Conservation (phyloP, 1,140 invertebrate genomes). For the Zophobas morio region DNA sequence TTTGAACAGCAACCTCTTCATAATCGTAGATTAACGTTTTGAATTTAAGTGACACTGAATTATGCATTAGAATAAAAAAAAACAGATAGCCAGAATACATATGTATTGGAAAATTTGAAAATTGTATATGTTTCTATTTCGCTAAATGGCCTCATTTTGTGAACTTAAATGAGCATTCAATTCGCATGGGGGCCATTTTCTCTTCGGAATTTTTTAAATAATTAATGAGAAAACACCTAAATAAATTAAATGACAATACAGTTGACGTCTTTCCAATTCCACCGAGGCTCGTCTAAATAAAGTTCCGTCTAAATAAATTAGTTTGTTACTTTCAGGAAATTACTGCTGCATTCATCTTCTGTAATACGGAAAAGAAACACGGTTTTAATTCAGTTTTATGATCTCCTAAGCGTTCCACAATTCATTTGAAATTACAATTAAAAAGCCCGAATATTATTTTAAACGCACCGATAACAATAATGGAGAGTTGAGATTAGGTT, state of each 20-base stretch:
- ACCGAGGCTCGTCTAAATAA: constrained; percentile 7
- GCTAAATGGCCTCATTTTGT: too few relatives aligned
- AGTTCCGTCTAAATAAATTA: constrained; percentile 17
- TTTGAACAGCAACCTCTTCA: too few relatives aligned
- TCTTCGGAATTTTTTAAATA: neutral
- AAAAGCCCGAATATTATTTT: constrained; percentile 29
- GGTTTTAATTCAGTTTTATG: constrained; percentile 37
- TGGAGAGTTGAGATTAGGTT: constrained; percentile 37
- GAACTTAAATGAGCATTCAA: neutral
- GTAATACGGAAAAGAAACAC: constrained; percentile 24
- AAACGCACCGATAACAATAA: constrained; percentile 34
- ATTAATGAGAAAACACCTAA: constrained; percentile 10
- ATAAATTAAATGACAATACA: constrained; percentile 23
- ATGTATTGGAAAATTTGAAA: too few relatives aligned
- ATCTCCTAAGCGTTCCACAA: constrained; percentile 15
- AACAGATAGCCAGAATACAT: too few relatives aligned
- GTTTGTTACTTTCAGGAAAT: constrained; percentile 39
- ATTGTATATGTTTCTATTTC: too few relatives aligned
- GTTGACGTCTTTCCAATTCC: constrained; percentile 15
- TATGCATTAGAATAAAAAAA: too few relatives aligned
- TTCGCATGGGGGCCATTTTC: neutral
- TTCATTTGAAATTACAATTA: constrained; percentile 15
- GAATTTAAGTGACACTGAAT: too few relatives aligned
- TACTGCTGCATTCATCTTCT: constrained; percentile 20
- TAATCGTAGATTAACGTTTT: too few relatives aligned